Evolutionary conservation across 2,113 vertebrate species (phyloP).

Genomic region (Strix aluco): DNA sequence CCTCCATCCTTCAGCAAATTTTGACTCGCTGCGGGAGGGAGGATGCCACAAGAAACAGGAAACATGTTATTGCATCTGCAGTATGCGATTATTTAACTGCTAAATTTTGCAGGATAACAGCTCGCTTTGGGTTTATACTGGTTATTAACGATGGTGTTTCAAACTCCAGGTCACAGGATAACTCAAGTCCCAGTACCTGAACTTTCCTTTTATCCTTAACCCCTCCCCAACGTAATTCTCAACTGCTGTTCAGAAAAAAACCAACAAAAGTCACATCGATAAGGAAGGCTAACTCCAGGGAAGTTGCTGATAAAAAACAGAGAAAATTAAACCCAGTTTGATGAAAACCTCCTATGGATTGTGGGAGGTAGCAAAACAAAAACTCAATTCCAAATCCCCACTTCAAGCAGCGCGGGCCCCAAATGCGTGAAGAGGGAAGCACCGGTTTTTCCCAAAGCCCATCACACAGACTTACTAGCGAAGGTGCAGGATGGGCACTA

Average conservation of each 20-base stretch:
- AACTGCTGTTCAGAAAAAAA: neutral
- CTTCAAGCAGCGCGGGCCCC: neutral
- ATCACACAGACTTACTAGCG: neutral
- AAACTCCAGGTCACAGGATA: neutral
- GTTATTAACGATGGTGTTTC: rapidly evolving
- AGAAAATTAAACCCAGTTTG: neutral
- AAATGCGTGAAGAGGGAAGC: neutral
- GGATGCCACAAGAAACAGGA: neutral
- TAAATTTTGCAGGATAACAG: neutral
- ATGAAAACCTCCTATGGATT: neutral
- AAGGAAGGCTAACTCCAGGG: neutral
- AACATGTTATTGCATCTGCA: neutral
- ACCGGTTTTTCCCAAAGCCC: neutral
- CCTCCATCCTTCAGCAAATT: neutral
- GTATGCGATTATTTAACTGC: neutral
- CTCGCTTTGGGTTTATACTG: neutral
- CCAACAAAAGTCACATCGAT: rapidly evolving
- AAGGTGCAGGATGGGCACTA: neutral
- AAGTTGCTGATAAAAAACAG: neutral
- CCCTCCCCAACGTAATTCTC: neutral
- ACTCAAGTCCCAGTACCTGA: neutral
- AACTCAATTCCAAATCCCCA: neutral
- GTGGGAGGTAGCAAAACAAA: neutral
- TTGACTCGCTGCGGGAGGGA: neutral
- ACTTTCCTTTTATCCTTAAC: neutral